Percentiles rank a stretch among this genome's conserved stretches.
phyloP scores from a whole-genome alignment of 2,797 vertebrate genomes.

The Scomberomorus guttatus region DNA sequence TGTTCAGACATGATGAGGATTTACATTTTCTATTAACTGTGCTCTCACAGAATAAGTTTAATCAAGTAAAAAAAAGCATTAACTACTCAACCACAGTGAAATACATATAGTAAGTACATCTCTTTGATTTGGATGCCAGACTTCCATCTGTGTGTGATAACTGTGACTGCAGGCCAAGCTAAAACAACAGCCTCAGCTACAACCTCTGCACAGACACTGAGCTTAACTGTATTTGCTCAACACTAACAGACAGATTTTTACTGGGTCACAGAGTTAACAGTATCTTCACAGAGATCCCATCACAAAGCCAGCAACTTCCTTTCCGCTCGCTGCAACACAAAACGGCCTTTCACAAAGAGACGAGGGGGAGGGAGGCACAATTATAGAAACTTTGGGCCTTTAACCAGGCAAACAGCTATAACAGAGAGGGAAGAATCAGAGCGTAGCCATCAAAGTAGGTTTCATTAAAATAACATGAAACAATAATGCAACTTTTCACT shows the following conservation, averaged over 20 bases:
- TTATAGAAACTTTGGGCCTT: conserved; percentile 48
- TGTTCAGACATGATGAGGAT: not conserved
- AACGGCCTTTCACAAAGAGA: conserved; percentile 63
- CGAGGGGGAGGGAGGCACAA: conserved; percentile 11
- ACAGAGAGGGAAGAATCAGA: conserved; percentile 19
- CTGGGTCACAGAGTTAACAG: conserved; percentile 67
- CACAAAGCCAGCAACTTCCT: conserved; percentile 73
- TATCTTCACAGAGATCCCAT: conserved; percentile 67
- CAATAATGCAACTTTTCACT: not conserved
- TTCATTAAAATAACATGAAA: conserved; percentile 30
- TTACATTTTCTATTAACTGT: too few species aligned
- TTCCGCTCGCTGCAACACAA: conserved; percentile 63
- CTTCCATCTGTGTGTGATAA: not conserved
- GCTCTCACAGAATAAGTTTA: conserved; percentile 8
- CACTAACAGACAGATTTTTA: conserved; percentile 44
- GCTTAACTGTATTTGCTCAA: conserved; percentile 52
- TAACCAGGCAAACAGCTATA: conserved; percentile 15
- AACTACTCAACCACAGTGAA: not conserved
- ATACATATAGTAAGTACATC: not conserved
- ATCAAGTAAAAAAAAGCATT: conserved; percentile 1
- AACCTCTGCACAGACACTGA: conserved; percentile 45
- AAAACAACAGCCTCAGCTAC: conserved; percentile 40
- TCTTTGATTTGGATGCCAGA: conserved; percentile 23
- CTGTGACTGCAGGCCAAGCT: conserved; percentile 25
- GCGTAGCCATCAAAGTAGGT: not conserved